Evolutionary conservation across 2,888 invertebrate species (phyloP).

Genomic region (Drosophila pegasa): DNA sequence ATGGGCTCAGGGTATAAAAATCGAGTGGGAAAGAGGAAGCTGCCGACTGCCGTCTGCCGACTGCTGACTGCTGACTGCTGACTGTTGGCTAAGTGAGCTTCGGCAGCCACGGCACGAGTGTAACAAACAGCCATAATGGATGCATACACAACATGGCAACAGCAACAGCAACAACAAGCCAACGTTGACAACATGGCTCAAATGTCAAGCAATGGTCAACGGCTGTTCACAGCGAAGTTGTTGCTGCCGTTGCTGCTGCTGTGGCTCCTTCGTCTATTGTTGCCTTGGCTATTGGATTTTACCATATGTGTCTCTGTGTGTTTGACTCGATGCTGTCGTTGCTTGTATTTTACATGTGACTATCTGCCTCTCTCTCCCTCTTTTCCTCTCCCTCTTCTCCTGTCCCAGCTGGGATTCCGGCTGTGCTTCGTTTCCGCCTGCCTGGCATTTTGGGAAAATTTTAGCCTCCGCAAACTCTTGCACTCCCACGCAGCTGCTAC

Average conservation of each 20-base stretch:
- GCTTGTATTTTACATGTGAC: conserved; percentile 59
- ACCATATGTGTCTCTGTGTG: conserved; percentile 43
- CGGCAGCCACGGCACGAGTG: conserved; percentile 44
- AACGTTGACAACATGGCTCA: conserved; percentile 80
- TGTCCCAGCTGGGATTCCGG: conserved; percentile 54
- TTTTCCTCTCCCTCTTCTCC: neutral
- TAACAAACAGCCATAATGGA: conserved; percentile 72
- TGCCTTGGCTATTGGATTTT: conserved; percentile 44
- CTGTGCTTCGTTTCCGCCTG: conserved; percentile 50
- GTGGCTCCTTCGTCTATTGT: conserved; percentile 44
- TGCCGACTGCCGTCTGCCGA: conserved; percentile 1
- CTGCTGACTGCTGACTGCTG: conserved; percentile 3
- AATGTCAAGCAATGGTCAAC: conserved; percentile 79
- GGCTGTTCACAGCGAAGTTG: conserved; percentile 50
- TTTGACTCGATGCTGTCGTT: conserved; percentile 54
- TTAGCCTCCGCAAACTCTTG: conserved; percentile 6
- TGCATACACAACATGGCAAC: conserved; percentile 64
- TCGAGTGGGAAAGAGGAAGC: conserved; percentile 4
- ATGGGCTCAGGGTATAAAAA: too few relatives aligned
- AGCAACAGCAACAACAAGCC: conserved; percentile 44
- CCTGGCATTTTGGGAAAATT: conserved; percentile 52
- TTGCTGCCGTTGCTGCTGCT: conserved; percentile 26
- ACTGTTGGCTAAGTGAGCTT: conserved; percentile 26
- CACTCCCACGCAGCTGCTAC: conserved; percentile 6
- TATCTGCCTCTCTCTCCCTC: neutral